Percentiles rank a stretch among this genome's conserved stretches.
These are phyloP conservation scores for Megamerina dolium DNA, from an alignment of 2,888 invertebrate genomes.

Conservation along the genomic window DNA sequence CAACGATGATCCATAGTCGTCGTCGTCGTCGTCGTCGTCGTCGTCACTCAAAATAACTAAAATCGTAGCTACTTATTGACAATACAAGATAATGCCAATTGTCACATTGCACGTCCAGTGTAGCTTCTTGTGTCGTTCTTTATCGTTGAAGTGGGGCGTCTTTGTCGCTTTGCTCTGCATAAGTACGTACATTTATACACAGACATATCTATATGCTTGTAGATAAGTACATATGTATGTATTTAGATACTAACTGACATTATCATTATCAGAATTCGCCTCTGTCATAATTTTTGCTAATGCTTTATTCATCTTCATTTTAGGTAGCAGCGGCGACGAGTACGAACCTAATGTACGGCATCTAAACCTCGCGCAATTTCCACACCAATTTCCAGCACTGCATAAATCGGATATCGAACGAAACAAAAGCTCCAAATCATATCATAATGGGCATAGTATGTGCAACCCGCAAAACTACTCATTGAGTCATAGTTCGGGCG, in stretches of 20 bases:
- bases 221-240: background rate
- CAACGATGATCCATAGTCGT: constrained; percentile 11
- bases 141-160: background rate
- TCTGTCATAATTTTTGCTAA: too few relatives aligned
- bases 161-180: background rate
- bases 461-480: constrained; percentile 1
- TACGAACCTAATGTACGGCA: constrained; percentile 48
- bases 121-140: constrained; percentile 18
- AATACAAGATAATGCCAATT: constrained; percentile 25
- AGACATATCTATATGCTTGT: background rate
- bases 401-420: constrained; percentile 10
- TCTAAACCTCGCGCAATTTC: constrained; percentile 26
- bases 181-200: background rate
- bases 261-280: too few relatives aligned
- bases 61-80: too few relatives aligned
- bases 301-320: constrained; percentile 33
- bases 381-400: constrained; percentile 24
- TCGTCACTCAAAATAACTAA: too few relatives aligned
- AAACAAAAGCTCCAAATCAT: constrained; percentile 8
- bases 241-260: too few relatives aligned
- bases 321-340: constrained; percentile 60
- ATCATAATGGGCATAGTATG: background rate
- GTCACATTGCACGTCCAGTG: too few relatives aligned
- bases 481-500: constrained; percentile 4
- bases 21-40: too few relatives aligned